These are phyloP conservation scores for Ecdyonurus torrentis DNA, from an alignment of 2,888 invertebrate genomes.

Conservation along the genomic window DNA sequence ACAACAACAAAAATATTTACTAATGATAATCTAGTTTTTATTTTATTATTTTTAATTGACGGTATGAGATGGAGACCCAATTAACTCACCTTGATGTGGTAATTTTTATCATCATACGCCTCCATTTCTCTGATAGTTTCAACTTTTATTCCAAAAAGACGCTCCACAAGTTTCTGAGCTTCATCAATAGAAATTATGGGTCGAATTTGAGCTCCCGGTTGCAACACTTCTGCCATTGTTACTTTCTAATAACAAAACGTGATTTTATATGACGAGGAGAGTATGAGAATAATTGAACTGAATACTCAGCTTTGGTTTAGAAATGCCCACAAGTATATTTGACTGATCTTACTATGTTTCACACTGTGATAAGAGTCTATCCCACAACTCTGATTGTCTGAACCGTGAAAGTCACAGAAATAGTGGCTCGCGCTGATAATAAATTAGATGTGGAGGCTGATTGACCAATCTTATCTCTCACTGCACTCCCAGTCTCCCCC, in stretches of 20 bases:
- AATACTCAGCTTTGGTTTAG: too few relatives aligned
- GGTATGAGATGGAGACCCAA: too few relatives aligned
- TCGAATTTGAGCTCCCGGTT: slow-evolving; percentile 38
- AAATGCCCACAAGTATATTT: too few relatives aligned
- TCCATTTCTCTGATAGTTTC: slow-evolving; percentile 41
- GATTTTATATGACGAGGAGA: background rate
- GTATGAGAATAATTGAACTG: background rate
- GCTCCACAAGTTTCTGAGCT: slow-evolving; percentile 34
- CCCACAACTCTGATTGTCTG: too few relatives aligned
- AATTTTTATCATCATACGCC: slow-evolving; percentile 68
- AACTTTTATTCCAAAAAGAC: slow-evolving; percentile 45
- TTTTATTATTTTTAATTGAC: slow-evolving; percentile 39
- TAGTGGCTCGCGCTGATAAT: too few relatives aligned
- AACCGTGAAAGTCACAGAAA: too few relatives aligned
- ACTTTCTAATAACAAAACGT: background rate
- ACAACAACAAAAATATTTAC: background rate
- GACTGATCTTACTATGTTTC: too few relatives aligned
- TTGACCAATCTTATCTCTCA: background rate
- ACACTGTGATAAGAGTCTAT: too few relatives aligned
- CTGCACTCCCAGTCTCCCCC: too few relatives aligned
- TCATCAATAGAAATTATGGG: slow-evolving; percentile 35
- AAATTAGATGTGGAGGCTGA: background rate
- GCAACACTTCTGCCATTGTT: slow-evolving; percentile 19
- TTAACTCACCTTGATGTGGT: slow-evolving; percentile 42
- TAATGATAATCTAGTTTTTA: background rate